phyloP scores from a whole-genome alignment of 2,797 vertebrate genomes.

The Pangasius larnaudii region DNA sequence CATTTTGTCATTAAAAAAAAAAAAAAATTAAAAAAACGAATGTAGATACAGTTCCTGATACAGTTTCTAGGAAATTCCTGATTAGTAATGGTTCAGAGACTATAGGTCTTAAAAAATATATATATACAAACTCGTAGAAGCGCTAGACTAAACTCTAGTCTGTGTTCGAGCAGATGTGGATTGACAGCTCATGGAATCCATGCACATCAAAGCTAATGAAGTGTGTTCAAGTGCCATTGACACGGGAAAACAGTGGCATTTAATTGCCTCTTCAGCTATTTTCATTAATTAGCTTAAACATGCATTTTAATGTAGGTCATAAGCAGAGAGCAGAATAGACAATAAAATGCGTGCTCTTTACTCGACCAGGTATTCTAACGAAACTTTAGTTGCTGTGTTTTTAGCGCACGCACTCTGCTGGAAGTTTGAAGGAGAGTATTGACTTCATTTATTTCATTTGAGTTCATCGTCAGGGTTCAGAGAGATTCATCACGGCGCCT shows the following conservation, averaged over 20 bases:
- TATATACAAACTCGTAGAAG: not conserved
- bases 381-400: not conserved
- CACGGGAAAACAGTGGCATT: constrained; percentile 65
- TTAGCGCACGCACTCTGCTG: not conserved
- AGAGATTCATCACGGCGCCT: constrained; percentile 27
- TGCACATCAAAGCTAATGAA: constrained; percentile 74
- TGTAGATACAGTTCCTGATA: not conserved
- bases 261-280: constrained; percentile 79
- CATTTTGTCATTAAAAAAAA: not conserved
- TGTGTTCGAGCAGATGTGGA: constrained; percentile 61
- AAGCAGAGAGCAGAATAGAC: constrained; percentile 71
- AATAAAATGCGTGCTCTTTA: constrained; percentile 50
- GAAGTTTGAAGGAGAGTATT: constrained; percentile 35
- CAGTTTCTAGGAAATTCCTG: not conserved
- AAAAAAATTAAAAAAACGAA: too few relatives aligned
- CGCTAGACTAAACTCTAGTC: constrained; percentile 30
- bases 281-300: constrained; percentile 81
- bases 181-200: constrained; percentile 62
- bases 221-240: constrained; percentile 70
- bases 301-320: constrained; percentile 72
- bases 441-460: constrained; percentile 27
- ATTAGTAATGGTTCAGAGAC: not conserved
- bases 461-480: constrained; percentile 46
- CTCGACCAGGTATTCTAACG: not conserved
- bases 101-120: not conserved